Evolutionary conservation across 30 jellyfish, hydroid and myxozoan genomes (phyloP).

Genomic region (Cassiopea xamachana): DNA sequence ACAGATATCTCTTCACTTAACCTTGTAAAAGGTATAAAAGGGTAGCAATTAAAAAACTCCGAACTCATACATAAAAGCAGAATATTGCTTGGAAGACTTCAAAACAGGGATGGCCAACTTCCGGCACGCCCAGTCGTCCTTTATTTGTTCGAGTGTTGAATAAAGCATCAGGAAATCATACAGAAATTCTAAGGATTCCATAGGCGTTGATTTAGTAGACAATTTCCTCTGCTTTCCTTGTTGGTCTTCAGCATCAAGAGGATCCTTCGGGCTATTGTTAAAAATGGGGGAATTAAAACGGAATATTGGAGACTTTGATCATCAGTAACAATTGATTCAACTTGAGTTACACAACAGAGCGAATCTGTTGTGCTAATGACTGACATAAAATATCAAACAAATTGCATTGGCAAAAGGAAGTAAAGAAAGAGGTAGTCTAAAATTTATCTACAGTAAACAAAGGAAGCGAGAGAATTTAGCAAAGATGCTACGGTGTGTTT

Average conservation of each 20-base stretch:
- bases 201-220: constrained; percentile 47
- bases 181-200: constrained; percentile 70
- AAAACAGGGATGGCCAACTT: constrained; percentile 62
- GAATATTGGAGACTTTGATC: background rate
- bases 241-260: background rate
- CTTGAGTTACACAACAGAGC: no score
- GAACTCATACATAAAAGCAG: constrained; percentile 36
- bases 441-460: no score
- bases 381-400: no score
- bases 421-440: no score
- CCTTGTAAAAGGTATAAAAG: background rate
- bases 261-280: background rate
- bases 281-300: background rate
- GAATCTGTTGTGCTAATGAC: no score
- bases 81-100: constrained; percentile 29
- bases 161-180: constrained; percentile 61
- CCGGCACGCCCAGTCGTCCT: constrained; percentile 82
- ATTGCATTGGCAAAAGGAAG: no score
- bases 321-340: background rate
- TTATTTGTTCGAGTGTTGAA: constrained; percentile 67
- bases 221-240: constrained; percentile 3
- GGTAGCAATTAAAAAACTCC: background rate
- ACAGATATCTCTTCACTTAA: background rate
- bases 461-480: no score
- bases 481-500: no score